These are phyloP conservation scores for Carassius auratus DNA, from an alignment of 2,113 vertebrate species.

Conservation along the genomic window DNA sequence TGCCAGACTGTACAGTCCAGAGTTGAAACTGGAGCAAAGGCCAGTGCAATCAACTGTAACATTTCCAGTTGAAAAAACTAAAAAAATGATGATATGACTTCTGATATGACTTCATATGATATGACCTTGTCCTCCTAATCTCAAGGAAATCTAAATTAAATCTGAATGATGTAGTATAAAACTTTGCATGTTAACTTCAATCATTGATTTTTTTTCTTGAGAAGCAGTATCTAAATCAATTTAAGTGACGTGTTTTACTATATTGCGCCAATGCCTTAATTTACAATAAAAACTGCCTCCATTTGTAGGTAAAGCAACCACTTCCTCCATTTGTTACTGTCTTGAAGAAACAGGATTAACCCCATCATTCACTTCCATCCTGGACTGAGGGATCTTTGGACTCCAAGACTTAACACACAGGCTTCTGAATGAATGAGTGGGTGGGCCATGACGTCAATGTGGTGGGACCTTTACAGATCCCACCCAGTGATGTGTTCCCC, in stretches of 20 bases:
- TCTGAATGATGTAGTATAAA: conserved; percentile 2
- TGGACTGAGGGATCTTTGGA: not conserved
- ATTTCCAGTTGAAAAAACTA: not conserved
- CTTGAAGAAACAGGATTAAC: conserved; percentile 25
- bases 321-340: conserved; percentile 11
- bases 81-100: not conserved
- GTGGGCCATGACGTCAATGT: conserved; percentile 87
- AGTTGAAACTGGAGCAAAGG: not conserved
- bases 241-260: not conserved
- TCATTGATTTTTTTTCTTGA: not conserved
- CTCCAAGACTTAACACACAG: conserved; percentile 47
- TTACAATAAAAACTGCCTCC: conserved; percentile 21
- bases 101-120: not conserved
- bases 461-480: conserved; percentile 85
- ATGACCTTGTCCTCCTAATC: conserved; percentile 4
- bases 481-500: conserved; percentile 83
- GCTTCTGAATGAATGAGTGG: conserved; percentile 80
- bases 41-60: not conserved
- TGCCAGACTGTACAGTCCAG: not conserved
- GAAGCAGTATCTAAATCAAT: conserved; percentile 1
- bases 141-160: not conserved
- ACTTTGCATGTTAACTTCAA: not conserved
- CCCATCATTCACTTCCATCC: conserved; percentile 3
- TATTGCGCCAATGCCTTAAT: not conserved
- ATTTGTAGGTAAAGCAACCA: not conserved